Evolutionary conservation across 2,113 vertebrate genomes (phyloP), one percentile per base, ranked within the genome.

Genomic region (Illadopsis cleaveri): DNA sequence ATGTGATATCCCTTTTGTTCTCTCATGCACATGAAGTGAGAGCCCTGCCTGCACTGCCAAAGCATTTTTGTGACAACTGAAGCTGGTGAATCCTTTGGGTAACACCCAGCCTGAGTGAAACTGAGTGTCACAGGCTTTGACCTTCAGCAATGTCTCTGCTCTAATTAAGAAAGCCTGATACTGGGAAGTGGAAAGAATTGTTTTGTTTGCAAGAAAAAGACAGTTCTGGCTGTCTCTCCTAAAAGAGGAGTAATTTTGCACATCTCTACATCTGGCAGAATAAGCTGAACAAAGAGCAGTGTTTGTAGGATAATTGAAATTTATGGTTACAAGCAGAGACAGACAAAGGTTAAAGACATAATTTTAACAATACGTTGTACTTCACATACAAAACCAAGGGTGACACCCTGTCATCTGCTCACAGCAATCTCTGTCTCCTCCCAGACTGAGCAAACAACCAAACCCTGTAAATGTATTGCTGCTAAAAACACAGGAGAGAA

Each of bases 111-210:
- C 56, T 8, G 22, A 62, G 47, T 28, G 35, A 91, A 86, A 83
- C 2, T 33, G 33, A 80, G 57, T 42, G 62, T 35, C 92, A 86
- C 45, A 65, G 37, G 44, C 60, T 82, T 24, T 56, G 64, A 93
- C 93, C 91, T 93, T 84, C 91, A 92, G 65, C 61, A 64, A 16
- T 21, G 48, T 16, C 57, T 68, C 44, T 61, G 35, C 56, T 64
- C 57, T 73, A 20, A 80, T 82, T 69, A 83, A 62, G 31, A 48
- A 51, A 81, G 11, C 6, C 33, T 11, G 21, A 72, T 14, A 35
- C 38, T 9, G 73, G 15, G 37, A 77, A 69, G 33, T 10, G 11
- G 61, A 90, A 92, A 86, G 33, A 45, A 82, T 31, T 31, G 58
- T n/a, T 72, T 62, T 35, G 45, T 66, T 64, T 88, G 40, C 42